Evolutionary conservation across 1,140 invertebrate genomes (phyloP).

Genomic region (Cotesia vestalis): DNA sequence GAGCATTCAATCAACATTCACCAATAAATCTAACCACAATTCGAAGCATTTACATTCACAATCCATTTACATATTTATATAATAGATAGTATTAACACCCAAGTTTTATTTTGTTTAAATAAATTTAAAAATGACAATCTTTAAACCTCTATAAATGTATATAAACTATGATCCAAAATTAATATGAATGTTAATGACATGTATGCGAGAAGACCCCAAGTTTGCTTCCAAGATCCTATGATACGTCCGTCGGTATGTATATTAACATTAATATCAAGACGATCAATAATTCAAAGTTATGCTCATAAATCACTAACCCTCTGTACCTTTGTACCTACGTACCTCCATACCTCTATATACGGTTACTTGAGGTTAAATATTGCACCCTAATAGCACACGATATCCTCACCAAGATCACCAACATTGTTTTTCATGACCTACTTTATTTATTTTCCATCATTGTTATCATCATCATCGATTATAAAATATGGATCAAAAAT

Average conservation of each 20-base stretch:
- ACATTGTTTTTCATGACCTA: conserved; percentile 12
- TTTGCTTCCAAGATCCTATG: background rate
- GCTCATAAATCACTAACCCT: conserved; percentile 15
- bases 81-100: too few relatives aligned
- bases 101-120: too few relatives aligned
- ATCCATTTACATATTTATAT: too few relatives aligned
- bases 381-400: conserved; percentile 16
- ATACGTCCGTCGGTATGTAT: background rate
- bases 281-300: conserved; percentile 26
- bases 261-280: conserved; percentile 24
- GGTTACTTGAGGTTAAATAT: conserved; percentile 11
- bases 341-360: background rate
- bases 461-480: background rate
- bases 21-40: conserved; percentile 45
- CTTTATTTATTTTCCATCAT: background rate
- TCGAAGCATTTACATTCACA: too few relatives aligned
- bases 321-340: background rate
- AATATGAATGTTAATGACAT: too few relatives aligned
- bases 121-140: too few relatives aligned
- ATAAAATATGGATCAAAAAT: too few relatives aligned
- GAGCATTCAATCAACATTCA: conserved; percentile 33
- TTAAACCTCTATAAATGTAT: too few relatives aligned
- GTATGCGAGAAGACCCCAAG: conserved; percentile 2
- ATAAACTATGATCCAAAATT: too few relatives aligned
- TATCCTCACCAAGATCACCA: background rate